A percentile compares a stretch with the other conserved stretches of the same genome.
Conservation (phyloP, 2,797 vertebrate genomes). For the Euthynnus affinis region DNA sequence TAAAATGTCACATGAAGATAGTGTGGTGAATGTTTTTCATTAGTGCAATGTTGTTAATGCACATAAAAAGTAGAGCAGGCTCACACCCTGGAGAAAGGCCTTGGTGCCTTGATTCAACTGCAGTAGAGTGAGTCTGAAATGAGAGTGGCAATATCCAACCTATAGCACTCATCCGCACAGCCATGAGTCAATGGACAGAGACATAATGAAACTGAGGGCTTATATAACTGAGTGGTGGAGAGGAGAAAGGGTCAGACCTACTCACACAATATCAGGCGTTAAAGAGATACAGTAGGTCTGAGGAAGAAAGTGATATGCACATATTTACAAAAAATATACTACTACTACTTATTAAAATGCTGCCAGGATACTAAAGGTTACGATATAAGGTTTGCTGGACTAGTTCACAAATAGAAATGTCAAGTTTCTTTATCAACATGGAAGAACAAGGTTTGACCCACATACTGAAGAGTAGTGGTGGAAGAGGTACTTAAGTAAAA, state of each 20-base stretch:
- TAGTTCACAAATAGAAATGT: background rate
- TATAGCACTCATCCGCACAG: constrained; percentile 52
- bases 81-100: constrained; percentile 27
- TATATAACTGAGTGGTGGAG: constrained; percentile 62
- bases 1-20: constrained; percentile 36
- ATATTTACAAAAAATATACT: background rate
- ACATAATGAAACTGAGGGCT: constrained; percentile 65
- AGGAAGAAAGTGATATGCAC: background rate
- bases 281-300: background rate
- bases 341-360: background rate
- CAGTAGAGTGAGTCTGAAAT: constrained; percentile 43
- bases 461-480: constrained; percentile 26
- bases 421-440: constrained; percentile 8
- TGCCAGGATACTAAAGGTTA: background rate
- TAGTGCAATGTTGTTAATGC: constrained; percentile 29
- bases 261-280: constrained; percentile 38
- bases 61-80: constrained; percentile 1
- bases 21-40: constrained; percentile 25
- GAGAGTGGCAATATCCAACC: constrained; percentile 46
- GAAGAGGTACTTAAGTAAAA: too few species aligned
- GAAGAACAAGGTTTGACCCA: constrained; percentile 56
- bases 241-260: constrained; percentile 47
- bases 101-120: constrained; percentile 33
- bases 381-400: background rate
- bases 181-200: constrained; percentile 62